These are phyloP conservation scores for Sylvilagus bachmani DNA, from an alignment of 2,113 vertebrate species.

Conservation along the genomic window DNA sequence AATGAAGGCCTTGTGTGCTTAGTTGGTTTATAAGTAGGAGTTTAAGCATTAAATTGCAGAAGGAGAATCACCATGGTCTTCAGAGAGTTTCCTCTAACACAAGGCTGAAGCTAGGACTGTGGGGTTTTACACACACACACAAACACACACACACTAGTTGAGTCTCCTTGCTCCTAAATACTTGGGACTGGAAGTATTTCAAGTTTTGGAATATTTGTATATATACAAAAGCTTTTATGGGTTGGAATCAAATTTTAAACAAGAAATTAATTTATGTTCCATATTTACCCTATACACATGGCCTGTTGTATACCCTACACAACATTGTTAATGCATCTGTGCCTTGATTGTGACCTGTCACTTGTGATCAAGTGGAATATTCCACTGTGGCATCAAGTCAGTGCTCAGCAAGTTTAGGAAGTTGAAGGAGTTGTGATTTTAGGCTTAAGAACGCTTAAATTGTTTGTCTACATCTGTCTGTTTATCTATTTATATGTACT, in stretches of 20 bases:
- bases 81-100: neutral
- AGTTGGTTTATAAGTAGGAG: neutral
- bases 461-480: neutral
- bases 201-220: neutral
- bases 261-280: neutral
- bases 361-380: neutral
- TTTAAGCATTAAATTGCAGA: neutral
- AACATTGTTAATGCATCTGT: neutral
- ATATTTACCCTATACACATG: neutral
- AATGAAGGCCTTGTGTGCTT: neutral
- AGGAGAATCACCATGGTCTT: neutral
- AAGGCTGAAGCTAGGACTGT: neutral
- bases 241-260: neutral
- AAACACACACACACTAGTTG: neutral
- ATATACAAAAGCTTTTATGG: neutral
- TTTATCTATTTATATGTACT: neutral
- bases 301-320: neutral
- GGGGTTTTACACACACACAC: neutral
- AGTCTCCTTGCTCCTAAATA: neutral
- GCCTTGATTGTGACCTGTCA: neutral
- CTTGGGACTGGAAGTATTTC: neutral
- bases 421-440: neutral
- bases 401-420: too few relatives aligned
- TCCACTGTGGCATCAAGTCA: neutral
- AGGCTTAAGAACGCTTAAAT: too few relatives aligned